Evolutionary conservation across 2,797 vertebrate genomes (phyloP).

Genomic region (Clarias platycephalus): DNA sequence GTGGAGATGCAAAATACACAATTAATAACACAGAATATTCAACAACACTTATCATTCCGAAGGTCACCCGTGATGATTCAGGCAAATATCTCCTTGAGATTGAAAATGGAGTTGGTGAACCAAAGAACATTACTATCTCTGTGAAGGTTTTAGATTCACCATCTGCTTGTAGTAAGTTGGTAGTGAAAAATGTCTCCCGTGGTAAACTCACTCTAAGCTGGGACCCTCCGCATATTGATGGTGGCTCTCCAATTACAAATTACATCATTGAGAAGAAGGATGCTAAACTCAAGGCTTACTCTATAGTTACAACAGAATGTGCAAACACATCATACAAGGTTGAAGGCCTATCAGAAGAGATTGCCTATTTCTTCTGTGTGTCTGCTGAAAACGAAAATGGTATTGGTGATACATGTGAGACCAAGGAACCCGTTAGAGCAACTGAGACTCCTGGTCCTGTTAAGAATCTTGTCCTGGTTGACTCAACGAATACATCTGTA

Average conservation of each 20-base stretch:
- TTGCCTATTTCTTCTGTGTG: slow-evolving; percentile 92
- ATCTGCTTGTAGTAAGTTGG: slow-evolving; percentile 88
- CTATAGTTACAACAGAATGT: slow-evolving; percentile 84
- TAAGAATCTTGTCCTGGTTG: slow-evolving; percentile 85
- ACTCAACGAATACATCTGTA: slow-evolving; percentile 91
- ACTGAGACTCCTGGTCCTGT: slow-evolving; percentile 89
- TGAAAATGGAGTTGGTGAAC: slow-evolving; percentile 94
- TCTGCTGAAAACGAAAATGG: slow-evolving; percentile 95
- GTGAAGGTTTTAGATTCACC: slow-evolving; percentile 94
- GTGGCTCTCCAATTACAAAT: slow-evolving; percentile 90
- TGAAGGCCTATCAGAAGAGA: slow-evolving; percentile 84
- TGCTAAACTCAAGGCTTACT: slow-evolving; percentile 92
- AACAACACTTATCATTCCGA: slow-evolving; percentile 86
- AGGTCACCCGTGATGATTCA: slow-evolving; percentile 89
- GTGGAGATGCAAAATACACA: slow-evolving; percentile 81
- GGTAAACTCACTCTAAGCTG: slow-evolving; percentile 90
- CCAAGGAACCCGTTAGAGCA: slow-evolving; percentile 86
- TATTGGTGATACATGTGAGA: slow-evolving; percentile 90
- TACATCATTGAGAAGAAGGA: slow-evolving; percentile 95
- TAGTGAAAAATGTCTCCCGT: slow-evolving; percentile 89
- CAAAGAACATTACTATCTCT: slow-evolving; percentile 87
- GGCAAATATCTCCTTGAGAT: slow-evolving; percentile 95
- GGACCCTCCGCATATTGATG: slow-evolving; percentile 92
- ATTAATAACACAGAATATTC: slow-evolving; percentile 89
- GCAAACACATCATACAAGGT: slow-evolving; percentile 86